Conservation (phyloP, 2,113 vertebrate species). For the Mugil cephalus region DNA sequence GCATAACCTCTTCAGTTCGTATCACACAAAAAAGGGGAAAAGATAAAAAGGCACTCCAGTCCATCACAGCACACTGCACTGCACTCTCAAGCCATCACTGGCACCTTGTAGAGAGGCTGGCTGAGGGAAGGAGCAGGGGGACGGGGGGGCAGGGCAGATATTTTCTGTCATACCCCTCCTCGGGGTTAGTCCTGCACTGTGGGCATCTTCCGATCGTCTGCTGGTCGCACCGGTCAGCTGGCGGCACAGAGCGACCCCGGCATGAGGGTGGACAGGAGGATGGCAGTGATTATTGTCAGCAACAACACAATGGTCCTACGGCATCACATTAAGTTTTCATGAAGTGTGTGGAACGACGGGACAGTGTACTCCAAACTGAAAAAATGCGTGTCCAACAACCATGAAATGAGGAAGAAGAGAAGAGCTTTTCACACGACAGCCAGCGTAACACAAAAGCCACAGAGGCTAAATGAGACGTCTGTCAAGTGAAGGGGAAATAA, state of each 20-base stretch:
- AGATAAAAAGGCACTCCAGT: conserved; percentile 78
- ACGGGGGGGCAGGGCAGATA: conserved; percentile 26
- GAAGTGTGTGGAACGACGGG: not conserved
- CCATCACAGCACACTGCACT: conserved; percentile 84
- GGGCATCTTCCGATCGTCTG: conserved; percentile 67
- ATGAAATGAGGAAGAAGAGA: no score
- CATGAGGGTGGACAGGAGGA: conserved; percentile 56
- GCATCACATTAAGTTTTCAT: not conserved
- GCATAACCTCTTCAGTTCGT: conserved; percentile 74
- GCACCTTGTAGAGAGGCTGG: conserved; percentile 81
- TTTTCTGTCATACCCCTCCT: conserved; percentile 58
- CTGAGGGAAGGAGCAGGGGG: conserved; percentile 36
- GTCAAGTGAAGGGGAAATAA: not conserved
- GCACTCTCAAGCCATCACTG: conserved; percentile 82
- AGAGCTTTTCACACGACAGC: no score
- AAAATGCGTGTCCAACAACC: not conserved
- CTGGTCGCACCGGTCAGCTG: conserved; percentile 75
- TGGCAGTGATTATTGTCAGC: conserved; percentile 62
- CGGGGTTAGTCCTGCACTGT: conserved; percentile 63
- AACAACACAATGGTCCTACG: conserved; percentile 18
- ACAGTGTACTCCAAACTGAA: not conserved
- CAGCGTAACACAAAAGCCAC: not conserved
- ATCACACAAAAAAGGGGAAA: conserved; percentile 70
- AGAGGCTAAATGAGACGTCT: conserved; percentile 31
- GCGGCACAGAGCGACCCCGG: conserved; percentile 60